These are phyloP conservation scores for Scatophagus argus DNA, from an alignment of 2,113 vertebrate genomes.

Conservation along the genomic window DNA sequence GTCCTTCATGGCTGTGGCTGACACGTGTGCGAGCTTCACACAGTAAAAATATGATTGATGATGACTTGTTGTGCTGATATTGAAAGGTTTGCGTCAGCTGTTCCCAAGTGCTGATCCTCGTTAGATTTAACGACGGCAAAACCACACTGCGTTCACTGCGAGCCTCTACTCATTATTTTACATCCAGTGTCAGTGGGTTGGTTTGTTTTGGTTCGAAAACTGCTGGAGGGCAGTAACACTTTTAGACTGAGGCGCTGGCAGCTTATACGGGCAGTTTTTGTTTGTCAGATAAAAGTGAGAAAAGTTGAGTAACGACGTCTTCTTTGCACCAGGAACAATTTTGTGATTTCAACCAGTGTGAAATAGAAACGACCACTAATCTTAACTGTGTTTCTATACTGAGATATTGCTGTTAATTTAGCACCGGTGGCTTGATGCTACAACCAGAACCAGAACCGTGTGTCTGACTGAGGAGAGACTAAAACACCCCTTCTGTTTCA, in stretches of 20 bases:
- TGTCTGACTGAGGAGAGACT: background rate
- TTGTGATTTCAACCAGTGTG: background rate
- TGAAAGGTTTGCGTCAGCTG: constrained; percentile 29
- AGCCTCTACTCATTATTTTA: no score
- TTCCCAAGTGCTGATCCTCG: constrained; percentile 6
- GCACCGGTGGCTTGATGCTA: background rate
- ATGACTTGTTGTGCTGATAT: constrained; percentile 22
- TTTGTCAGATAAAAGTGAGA: background rate
- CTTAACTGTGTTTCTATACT: background rate
- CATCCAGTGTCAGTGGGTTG: no score
- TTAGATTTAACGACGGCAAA: no score
- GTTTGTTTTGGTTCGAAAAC: background rate
- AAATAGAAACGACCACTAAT: background rate
- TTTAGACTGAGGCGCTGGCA: background rate
- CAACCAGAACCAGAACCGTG: background rate
- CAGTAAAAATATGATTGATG: constrained; percentile 41
- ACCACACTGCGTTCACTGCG: no score
- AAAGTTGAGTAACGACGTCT: no score
- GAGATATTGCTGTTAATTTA: background rate
- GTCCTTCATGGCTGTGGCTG: constrained; percentile 47
- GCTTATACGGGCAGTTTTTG: background rate
- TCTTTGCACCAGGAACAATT: background rate
- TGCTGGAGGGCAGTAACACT: background rate
- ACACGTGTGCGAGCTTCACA: constrained; percentile 30
- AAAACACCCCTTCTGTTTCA: background rate